Evolutionary conservation across 1,140 invertebrate species (phyloP).

Genomic region (Melanaphis sacchari): DNA sequence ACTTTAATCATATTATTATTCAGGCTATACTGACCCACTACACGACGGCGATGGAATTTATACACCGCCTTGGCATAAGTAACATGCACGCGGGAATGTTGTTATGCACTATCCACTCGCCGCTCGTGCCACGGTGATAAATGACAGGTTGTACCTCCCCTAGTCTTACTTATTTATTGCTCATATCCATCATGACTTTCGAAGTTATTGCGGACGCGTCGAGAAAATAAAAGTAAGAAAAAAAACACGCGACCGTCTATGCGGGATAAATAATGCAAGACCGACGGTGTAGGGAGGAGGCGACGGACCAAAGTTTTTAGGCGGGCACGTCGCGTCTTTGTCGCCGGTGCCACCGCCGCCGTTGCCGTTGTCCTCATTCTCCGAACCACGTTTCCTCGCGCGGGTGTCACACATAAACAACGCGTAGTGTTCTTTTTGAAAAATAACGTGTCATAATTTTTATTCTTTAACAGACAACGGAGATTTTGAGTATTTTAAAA

Average conservation of each 20-base stretch:
- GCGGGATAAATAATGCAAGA: slow-evolving; percentile 42
- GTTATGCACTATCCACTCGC: not conserved
- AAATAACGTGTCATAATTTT: slow-evolving; percentile 24
- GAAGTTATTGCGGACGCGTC: slow-evolving; percentile 54
- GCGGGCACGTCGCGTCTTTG: not conserved
- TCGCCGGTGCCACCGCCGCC: not conserved
- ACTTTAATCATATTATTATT: slow-evolving; percentile 50
- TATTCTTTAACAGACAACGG: not conserved
- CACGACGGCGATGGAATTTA: not conserved
- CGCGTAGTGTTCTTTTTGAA: not conserved
- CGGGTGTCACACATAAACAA: not conserved
- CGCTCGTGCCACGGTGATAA: not conserved
- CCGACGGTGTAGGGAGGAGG: not conserved
- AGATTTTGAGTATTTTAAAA: not conserved
- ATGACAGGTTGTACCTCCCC: slow-evolving; percentile 37
- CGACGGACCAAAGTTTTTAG: slow-evolving; percentile 13
- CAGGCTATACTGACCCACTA: slow-evolving; percentile 13
- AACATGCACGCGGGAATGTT: slow-evolving; percentile 19
- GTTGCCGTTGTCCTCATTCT: not conserved
- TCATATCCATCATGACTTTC: slow-evolving; percentile 48
- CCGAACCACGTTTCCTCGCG: not conserved
- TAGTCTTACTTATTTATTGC: slow-evolving; percentile 50
- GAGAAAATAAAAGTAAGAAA: slow-evolving; percentile 39
- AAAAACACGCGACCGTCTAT: not conserved
- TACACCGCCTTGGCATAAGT: slow-evolving; percentile 29